Conservation (phyloP, 2,113 vertebrate genomes). For the Leucoraja erinaceus region DNA sequence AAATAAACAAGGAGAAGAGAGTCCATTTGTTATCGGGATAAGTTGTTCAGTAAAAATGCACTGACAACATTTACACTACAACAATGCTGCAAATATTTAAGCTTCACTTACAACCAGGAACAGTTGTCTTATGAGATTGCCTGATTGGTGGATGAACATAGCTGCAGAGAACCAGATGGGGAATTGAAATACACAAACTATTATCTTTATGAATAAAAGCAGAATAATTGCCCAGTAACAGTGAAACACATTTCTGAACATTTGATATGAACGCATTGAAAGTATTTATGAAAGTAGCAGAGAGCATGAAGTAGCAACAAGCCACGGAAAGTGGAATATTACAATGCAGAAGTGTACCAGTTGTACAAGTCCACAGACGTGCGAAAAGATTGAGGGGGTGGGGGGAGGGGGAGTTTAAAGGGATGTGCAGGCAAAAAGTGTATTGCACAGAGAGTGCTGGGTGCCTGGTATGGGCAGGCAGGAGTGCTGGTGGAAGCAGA, state of each 20-base stretch:
- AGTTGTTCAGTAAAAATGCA: not conserved
- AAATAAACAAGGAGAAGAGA: not conserved
- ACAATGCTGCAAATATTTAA: not conserved
- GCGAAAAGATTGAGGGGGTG: too few relatives aligned
- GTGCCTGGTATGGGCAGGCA: too few relatives aligned
- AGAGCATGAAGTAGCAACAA: not conserved
- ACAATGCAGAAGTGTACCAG: not conserved
- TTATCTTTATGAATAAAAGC: slow-evolving; percentile 4
- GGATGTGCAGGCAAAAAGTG: too few relatives aligned
- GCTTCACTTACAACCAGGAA: not conserved
- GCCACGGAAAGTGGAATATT: not conserved
- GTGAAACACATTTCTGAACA: not conserved
- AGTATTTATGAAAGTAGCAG: not conserved
- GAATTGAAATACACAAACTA: not conserved
- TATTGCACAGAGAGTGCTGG: too few relatives aligned
- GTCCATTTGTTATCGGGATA: not conserved
- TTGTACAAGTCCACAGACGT: not conserved
- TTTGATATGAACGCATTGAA: not conserved
- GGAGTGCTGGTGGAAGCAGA: too few relatives aligned
- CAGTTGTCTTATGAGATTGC: not conserved
- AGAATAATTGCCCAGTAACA: not conserved
- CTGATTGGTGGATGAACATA: not conserved
- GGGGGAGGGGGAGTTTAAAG: too few relatives aligned
- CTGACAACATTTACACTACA: not conserved
- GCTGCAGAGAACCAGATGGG: not conserved